Percentiles rank a stretch among this genome's conserved stretches.
Conservation (phyloP, 2,797 vertebrate species). For the Adrianichthys oophorus region DNA sequence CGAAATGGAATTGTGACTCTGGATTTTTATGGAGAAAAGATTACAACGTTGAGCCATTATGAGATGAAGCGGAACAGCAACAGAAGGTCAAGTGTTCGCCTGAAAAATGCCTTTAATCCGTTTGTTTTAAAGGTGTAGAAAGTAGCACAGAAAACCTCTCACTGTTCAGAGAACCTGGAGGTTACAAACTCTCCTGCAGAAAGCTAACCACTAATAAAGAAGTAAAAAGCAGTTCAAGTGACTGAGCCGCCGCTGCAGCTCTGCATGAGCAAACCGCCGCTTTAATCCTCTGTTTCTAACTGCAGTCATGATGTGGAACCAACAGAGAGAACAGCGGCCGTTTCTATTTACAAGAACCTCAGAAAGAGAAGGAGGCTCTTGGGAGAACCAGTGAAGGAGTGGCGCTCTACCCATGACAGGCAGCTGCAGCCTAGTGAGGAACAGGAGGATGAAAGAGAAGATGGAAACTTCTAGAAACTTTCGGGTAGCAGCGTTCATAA, state of each 20-base stretch:
- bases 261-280: constrained; percentile 30
- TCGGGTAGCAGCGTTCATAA: constrained; percentile 24
- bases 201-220: constrained; percentile 3
- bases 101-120: too few relatives aligned
- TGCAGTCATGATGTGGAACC: constrained; percentile 9
- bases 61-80: too few relatives aligned
- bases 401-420: not conserved
- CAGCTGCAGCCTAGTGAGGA: constrained; percentile 28
- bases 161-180: too few relatives aligned
- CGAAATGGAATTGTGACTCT: too few relatives aligned
- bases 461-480: constrained; percentile 16
- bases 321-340: constrained; percentile 24
- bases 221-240: constrained; percentile 34
- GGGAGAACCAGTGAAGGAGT: not conserved
- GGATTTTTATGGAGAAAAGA: too few relatives aligned
- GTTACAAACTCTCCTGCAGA: not conserved
- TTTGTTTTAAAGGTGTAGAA: too few relatives aligned
- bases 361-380: too few relatives aligned
- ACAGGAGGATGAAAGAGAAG: constrained; percentile 24
- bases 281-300: constrained; percentile 11
- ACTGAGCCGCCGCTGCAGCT: constrained; percentile 17
- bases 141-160: too few relatives aligned
- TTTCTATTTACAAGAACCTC: constrained; percentile 12
- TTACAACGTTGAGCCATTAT: too few relatives aligned
- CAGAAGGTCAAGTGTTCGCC: too few relatives aligned